Base-by-base conservation (phyloP, 2,113 vertebrate species). In the Clarias macrocephalus region DNA sequence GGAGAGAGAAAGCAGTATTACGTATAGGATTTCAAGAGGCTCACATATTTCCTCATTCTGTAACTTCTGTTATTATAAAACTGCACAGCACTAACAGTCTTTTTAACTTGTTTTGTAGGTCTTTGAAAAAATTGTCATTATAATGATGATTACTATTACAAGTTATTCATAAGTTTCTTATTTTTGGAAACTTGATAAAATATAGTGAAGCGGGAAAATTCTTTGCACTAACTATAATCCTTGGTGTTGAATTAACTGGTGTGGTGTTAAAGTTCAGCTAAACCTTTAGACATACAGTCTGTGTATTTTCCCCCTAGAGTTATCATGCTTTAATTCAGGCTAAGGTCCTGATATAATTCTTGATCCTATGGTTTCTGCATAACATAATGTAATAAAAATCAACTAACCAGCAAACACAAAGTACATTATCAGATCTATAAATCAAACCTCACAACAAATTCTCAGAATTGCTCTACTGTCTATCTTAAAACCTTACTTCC, bases 11-110 rank as follows among this genome's bases (percentile, higher is more conserved):
- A 30, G 3, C 1, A 19, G 18, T 19, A 30, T 19, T 33, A 16
- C 12, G 19, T 23, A 73, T 57, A 56, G 23, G 48, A 80, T 80
- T 56, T 57, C 25, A 80, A 80, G n/a, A 18, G 13, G 3, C 76
- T 57, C 54, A 30, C 5, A 54, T 33, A 77, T 79, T 85, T 85
- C 60, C 75, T 33, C 42, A 79, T 85, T 66, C 75, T 66, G 48
- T 79, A 54, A 59, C 75, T 79, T 85, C 73, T 28, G 21, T 56
- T 79, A 52, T 65, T 48, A 0, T 13, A 63, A 28, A 65, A 77
- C 52, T 65, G 48, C 42, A 66, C 54, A 77, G 25, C 42, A 80
- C 42, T 68, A 30, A 80, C n/a, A 62, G 28, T 68, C 12, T 30
- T 66, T 33, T 85, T 85, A 75, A 7, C 18, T 33, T 70, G 28